phyloP scores from a whole-genome alignment of 2,113 vertebrate genomes.

The Cepphus grylle region DNA sequence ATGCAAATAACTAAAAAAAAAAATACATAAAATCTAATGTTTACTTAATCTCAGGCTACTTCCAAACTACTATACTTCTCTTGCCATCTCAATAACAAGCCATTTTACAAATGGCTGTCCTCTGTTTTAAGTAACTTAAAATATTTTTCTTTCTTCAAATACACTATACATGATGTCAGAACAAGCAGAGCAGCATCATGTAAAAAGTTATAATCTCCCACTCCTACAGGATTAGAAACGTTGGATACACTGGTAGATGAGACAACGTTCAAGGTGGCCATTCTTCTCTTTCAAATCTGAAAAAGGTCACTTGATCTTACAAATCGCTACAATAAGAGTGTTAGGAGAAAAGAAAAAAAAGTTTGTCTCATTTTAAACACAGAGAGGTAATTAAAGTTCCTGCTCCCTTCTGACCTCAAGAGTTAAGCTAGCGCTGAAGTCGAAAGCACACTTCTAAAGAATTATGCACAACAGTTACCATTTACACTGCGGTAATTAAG shows the following conservation, averaged over 20 bases:
- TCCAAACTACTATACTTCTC: not conserved
- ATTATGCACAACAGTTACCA: not conserved
- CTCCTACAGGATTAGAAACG: not conserved
- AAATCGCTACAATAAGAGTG: not conserved
- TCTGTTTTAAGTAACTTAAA: not conserved
- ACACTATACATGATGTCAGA: not conserved
- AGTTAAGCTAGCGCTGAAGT: not conserved
- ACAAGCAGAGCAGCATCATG: not conserved
- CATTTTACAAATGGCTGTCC: not conserved
- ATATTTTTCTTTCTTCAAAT: not conserved
- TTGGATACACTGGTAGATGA: not conserved
- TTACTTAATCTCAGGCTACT: not conserved
- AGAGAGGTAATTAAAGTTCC: not conserved
- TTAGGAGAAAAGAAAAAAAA: not conserved
- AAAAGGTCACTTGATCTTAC: not conserved
- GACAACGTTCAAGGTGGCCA: not conserved
- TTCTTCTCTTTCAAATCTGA: not conserved
- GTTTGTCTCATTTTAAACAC: not conserved
- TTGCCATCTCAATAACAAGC: not conserved
- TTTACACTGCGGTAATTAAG: not conserved
- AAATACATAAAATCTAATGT: no score
- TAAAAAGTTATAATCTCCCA: not conserved
- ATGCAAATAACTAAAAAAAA: no score
- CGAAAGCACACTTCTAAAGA: not conserved
- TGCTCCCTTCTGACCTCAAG: not conserved